A percentile compares a stretch with the other conserved stretches of the same genome.
Evolutionary conservation across 2,113 vertebrate genomes (phyloP).

Genomic region (Deroptyus accipitrinus): DNA sequence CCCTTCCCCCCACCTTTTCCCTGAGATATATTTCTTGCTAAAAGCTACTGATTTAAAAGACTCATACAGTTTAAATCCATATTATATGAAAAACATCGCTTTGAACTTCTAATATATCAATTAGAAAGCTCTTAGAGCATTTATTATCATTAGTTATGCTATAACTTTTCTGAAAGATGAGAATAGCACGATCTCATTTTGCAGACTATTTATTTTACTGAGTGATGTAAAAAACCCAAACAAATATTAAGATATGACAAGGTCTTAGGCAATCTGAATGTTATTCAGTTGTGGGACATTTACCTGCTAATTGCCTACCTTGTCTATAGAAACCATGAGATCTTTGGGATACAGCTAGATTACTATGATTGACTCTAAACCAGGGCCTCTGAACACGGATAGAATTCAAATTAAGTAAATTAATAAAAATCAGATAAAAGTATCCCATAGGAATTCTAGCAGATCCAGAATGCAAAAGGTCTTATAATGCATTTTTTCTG

Average conservation of each 20-base stretch:
- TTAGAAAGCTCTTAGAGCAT: slow-evolving; percentile 1
- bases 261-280: neutral
- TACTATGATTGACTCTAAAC: neutral
- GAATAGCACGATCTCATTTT: neutral
- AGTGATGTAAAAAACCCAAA: neutral
- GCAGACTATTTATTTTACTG: neutral
- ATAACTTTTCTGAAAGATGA: slow-evolving; percentile 1
- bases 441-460: neutral
- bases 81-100: neutral
- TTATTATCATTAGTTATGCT: neutral
- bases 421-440: slow-evolving; percentile 1
- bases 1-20: neutral
- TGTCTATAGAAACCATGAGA: neutral
- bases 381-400: neutral
- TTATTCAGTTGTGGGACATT: neutral
- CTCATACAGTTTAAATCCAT: neutral
- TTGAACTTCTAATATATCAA: neutral
- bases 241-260: neutral
- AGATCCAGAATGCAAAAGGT: neutral
- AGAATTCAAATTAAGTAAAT: neutral
- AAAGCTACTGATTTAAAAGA: neutral
- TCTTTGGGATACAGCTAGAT: neutral
- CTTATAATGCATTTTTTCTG: neutral
- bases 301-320: neutral
- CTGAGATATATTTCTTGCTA: neutral